Evolutionary conservation across 2,797 vertebrate genomes (phyloP).

Genomic region (Lepilemur septentrionalis): DNA sequence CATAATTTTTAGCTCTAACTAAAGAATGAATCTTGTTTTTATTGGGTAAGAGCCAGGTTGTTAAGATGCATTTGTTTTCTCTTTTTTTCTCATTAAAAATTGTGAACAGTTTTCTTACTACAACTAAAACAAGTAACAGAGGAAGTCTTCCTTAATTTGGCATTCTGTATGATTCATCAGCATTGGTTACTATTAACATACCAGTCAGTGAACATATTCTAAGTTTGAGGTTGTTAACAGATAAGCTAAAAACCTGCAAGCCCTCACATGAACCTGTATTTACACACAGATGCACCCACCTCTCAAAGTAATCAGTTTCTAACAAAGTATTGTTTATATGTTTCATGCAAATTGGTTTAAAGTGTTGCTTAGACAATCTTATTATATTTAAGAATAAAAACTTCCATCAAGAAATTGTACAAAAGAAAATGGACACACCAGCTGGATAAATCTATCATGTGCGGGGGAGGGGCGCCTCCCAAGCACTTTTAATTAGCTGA

Average conservation of each 20-base stretch:
- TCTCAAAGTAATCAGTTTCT: conserved; percentile 77
- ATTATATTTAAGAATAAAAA: conserved; percentile 87
- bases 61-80: not conserved
- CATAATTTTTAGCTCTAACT: not conserved
- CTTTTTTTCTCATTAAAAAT: not conserved
- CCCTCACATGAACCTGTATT: not conserved
- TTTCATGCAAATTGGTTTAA: conserved; percentile 80
- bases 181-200: not conserved
- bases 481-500: conserved; percentile 99
- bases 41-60: not conserved
- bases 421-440: conserved; percentile 92
- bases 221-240: not conserved
- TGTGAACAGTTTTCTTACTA: not conserved
- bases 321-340: conserved; percentile 83
- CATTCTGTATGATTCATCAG: not conserved
- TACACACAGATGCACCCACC: conserved; percentile 50
- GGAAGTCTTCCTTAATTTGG: not conserved
- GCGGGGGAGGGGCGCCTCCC: conserved; percentile 83
- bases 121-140: not conserved
- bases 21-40: not conserved
- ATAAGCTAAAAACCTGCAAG: not conserved
- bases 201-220: not conserved
- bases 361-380: conserved; percentile 87
- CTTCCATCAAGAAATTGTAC: conserved; percentile 87
- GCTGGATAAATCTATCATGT: conserved; percentile 96